A percentile compares a stretch with the other conserved stretches of the same genome.
Conservation (phyloP, 1,140 invertebrate genomes). For the Meloidogyne hapla region DNA sequence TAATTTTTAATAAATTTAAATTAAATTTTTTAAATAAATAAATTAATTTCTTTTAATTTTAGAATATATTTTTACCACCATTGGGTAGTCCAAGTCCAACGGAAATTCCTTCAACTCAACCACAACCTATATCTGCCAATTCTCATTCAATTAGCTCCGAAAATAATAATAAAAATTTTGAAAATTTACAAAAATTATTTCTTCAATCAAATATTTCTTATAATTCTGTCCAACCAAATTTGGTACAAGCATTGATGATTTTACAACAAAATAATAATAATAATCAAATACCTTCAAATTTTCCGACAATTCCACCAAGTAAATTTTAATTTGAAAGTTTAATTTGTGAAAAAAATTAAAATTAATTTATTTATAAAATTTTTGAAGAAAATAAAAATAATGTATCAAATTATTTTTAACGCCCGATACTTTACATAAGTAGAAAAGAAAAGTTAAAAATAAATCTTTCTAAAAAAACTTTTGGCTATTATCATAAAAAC, state of each 20-base stretch:
- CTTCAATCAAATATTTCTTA: neutral
- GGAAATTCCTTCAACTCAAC: neutral
- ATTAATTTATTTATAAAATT: neutral
- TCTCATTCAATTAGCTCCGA: neutral
- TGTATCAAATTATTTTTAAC: too few species aligned
- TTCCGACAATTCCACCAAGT: neutral
- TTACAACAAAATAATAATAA: neutral
- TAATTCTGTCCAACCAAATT: neutral
- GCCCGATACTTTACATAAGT: too few species aligned
- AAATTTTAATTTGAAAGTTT: too few species aligned
- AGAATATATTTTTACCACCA: neutral
- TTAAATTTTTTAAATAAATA: neutral
- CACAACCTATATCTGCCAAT: neutral
- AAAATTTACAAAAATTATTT: neutral
- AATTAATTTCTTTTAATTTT: neutral
- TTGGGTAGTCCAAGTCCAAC: constrained; percentile 4
- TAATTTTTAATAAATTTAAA: too few species aligned
- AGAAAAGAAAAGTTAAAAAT: too few species aligned
- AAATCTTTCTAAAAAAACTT: too few species aligned
- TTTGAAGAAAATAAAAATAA: too few species aligned
- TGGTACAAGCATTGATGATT: neutral
- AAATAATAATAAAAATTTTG: neutral
- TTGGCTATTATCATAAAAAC: too few species aligned
- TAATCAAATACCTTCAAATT: neutral
- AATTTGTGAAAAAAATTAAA: neutral